Conservation (phyloP, 2,797 vertebrate species). For the Chelonia mydas region DNA sequence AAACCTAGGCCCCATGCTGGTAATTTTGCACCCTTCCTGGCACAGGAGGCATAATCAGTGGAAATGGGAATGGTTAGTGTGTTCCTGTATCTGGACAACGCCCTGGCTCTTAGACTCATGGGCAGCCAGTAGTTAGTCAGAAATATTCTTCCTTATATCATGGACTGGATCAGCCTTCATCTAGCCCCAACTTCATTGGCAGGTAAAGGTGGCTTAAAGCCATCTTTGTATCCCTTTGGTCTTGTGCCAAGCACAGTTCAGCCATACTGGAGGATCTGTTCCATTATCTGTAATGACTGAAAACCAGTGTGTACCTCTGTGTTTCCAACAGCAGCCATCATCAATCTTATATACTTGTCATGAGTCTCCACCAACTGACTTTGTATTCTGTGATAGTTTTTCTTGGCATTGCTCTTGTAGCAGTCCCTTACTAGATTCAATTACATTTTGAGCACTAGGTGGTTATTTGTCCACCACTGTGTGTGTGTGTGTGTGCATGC, state of each 20-base stretch:
- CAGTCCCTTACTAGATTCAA: neutral
- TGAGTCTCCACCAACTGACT: accelerated
- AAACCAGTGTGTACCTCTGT: neutral
- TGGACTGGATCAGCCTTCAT: neutral
- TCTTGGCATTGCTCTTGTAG: accelerated
- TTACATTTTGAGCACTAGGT: neutral
- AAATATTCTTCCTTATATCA: neutral
- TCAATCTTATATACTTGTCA: neutral
- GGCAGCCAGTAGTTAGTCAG: neutral
- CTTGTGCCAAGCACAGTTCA: neutral
- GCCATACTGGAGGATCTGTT: neutral
- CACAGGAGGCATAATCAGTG: neutral
- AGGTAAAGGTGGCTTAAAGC: neutral
- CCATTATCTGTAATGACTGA: neutral
- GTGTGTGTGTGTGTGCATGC: neutral
- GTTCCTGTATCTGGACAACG: neutral
- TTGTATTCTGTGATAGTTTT: accelerated
- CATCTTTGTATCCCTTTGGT: neutral
- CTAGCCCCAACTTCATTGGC: neutral
- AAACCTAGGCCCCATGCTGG: neutral
- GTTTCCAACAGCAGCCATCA: neutral
- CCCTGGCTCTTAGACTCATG: neutral
- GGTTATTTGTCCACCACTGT: neutral
- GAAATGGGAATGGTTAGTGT: neutral
- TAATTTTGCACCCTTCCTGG: neutral